phyloP scores from a whole-genome alignment of 2,888 invertebrate species.

The Troides helena region DNA sequence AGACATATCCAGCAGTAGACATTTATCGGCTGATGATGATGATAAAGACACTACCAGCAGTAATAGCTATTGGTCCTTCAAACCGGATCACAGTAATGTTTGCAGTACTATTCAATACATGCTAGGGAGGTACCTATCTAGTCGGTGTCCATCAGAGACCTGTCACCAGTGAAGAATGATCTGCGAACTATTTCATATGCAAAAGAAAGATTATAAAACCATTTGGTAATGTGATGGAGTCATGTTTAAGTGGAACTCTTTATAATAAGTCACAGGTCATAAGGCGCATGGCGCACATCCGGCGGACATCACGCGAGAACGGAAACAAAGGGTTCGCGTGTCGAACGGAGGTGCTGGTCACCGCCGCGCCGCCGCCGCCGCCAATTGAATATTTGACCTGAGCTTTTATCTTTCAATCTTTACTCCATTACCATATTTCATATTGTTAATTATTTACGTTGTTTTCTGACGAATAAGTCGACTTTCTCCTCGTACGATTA shows the following conservation, averaged over 20 bases:
- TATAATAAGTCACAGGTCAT: slow-evolving; percentile 2
- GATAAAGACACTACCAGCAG: no score
- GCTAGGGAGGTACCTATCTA: no score
- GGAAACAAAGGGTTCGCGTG: slow-evolving; percentile 35
- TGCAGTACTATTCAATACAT: no score
- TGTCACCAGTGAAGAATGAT: no score
- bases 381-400: slow-evolving; percentile 31
- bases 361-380: neutral
- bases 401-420: slow-evolving; percentile 19
- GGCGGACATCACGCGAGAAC: slow-evolving; percentile 31
- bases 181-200: no score
- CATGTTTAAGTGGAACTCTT: neutral
- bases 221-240: no score
- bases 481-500: neutral
- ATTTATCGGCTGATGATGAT: no score
- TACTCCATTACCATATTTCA: slow-evolving; percentile 13
- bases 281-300: slow-evolving; percentile 12
- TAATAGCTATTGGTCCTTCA: no score
- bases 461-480: neutral
- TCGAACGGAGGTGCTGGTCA: neutral
- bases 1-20: no score
- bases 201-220: no score
- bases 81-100: no score
- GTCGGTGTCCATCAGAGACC: no score
- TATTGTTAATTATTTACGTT: slow-evolving; percentile 1